These are phyloP conservation scores for Apis cerana DNA, from an alignment of 1,140 invertebrate species.

Conservation along the genomic window DNA sequence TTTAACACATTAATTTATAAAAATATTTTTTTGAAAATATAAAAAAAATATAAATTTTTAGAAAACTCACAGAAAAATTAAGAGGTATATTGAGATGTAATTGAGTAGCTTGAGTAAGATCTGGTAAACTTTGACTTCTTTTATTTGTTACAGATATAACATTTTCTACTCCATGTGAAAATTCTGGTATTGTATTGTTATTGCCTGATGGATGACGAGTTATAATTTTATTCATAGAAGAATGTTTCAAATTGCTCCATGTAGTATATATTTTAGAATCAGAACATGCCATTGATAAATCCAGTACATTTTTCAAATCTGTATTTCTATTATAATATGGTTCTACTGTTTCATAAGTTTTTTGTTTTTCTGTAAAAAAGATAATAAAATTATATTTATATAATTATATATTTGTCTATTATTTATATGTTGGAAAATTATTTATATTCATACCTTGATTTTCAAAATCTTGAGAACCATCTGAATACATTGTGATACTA, in stretches of 20 bases:
- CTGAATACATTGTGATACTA: slow-evolving; percentile 91
- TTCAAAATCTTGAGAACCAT: slow-evolving; percentile 89
- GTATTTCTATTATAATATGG: slow-evolving; percentile 73
- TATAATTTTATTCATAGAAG: slow-evolving; percentile 77
- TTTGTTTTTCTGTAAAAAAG: slow-evolving; percentile 75
- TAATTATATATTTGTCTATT: too few relatives aligned
- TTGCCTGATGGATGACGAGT: slow-evolving; percentile 89
- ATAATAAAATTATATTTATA: slow-evolving; percentile 1
- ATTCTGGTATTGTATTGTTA: slow-evolving; percentile 84
- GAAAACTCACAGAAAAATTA: slow-evolving; percentile 75
- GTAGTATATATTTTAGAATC: slow-evolving; percentile 91
- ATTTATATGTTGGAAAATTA: neutral
- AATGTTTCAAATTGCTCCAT: slow-evolving; percentile 89
- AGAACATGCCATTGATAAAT: slow-evolving; percentile 90
- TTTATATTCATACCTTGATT: slow-evolving; percentile 81
- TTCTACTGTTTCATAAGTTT: slow-evolving; percentile 70
- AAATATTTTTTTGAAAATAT: neutral
- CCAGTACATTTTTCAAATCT: slow-evolving; percentile 80
- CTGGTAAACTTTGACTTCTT: slow-evolving; percentile 76
- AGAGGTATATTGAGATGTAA: slow-evolving; percentile 71
- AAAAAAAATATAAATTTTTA: neutral
- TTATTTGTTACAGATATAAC: slow-evolving; percentile 60
- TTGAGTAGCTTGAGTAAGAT: slow-evolving; percentile 70
- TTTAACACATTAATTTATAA: slow-evolving; percentile 16
- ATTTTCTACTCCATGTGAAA: slow-evolving; percentile 66